Evolutionary conservation across 2,113 vertebrate genomes (phyloP).

Genomic region (Channa argus): DNA sequence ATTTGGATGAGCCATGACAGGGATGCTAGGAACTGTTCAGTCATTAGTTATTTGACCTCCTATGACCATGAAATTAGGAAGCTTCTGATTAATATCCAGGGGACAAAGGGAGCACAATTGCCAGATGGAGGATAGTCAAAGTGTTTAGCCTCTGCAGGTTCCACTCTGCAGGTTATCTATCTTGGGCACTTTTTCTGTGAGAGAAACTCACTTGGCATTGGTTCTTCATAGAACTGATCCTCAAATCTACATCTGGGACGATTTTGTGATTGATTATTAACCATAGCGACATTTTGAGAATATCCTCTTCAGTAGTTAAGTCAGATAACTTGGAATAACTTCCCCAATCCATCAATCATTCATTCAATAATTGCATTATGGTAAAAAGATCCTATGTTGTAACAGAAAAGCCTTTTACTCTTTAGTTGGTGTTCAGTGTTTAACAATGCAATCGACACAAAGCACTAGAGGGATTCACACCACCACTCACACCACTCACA

Average conservation of each 20-base stretch:
- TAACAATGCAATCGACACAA: background rate
- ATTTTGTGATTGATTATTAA: conserved; percentile 26
- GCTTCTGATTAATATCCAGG: conserved; percentile 60
- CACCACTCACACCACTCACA: too few relatives aligned
- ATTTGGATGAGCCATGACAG: conserved; percentile 1
- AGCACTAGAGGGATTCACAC: too few relatives aligned
- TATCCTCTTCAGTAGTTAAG: background rate
- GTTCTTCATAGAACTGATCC: conserved; percentile 19
- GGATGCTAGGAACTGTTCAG: conserved; percentile 9
- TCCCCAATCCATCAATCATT: too few relatives aligned
- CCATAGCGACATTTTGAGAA: background rate
- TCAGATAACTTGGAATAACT: too few relatives aligned
- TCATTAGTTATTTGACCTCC: conserved; percentile 55
- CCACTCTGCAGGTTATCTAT: conserved; percentile 38
- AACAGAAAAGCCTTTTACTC: too few relatives aligned
- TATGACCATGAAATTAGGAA: conserved; percentile 37
- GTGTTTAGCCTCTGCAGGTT: conserved; percentile 60
- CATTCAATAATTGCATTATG: too few relatives aligned
- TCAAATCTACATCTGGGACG: background rate
- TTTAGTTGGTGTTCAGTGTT: background rate
- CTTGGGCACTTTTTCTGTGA: conserved; percentile 25
- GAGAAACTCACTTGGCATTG: background rate
- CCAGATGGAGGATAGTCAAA: conserved; percentile 60
- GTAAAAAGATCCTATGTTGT: too few relatives aligned
- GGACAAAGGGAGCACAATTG: conserved; percentile 60